Conservation (phyloP, 2,888 invertebrate genomes). For the Axea sp. region DNA sequence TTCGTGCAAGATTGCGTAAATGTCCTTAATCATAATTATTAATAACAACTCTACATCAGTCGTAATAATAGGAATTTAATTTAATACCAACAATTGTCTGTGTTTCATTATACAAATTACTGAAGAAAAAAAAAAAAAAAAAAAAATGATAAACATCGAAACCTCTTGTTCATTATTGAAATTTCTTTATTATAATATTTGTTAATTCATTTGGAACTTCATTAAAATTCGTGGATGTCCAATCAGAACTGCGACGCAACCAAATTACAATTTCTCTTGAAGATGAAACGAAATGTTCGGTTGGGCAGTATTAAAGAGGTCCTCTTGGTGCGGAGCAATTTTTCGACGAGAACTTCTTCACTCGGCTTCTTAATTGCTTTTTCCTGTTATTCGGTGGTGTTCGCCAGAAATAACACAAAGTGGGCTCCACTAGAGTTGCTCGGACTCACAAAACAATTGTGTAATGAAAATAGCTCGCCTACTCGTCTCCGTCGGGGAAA, state of each 20-base stretch:
- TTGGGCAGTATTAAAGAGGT: slow-evolving; percentile 25
- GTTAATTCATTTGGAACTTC: not conserved
- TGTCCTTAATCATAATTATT: too few species aligned
- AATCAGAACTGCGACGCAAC: too few species aligned
- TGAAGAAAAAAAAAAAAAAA: too few species aligned
- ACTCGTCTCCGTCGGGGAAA: slow-evolving; percentile 35
- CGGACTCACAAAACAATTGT: slow-evolving; percentile 55
- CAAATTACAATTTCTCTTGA: slow-evolving; percentile 18
- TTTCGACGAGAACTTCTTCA: slow-evolving; percentile 53
- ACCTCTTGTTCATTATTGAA: too few species aligned
- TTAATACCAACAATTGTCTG: too few species aligned
- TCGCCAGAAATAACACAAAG: slow-evolving; percentile 58
- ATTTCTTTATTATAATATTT: not conserved
- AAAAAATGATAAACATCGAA: too few species aligned
- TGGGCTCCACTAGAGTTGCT: slow-evolving; percentile 22
- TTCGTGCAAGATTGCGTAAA: too few species aligned
- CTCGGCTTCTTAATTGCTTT: slow-evolving; percentile 61
- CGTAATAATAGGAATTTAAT: too few species aligned
- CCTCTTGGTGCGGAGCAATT: slow-evolving; percentile 25
- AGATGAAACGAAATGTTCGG: slow-evolving; percentile 19
- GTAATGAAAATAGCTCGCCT: slow-evolving; percentile 53
- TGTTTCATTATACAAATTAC: too few species aligned
- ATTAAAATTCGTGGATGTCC: not conserved
- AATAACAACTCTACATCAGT: too few species aligned
- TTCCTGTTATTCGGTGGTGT: slow-evolving; percentile 56